These are phyloP conservation scores for Lacerta bilineata DNA, from an alignment of 2,797 vertebrate species.

Conservation along the genomic window DNA sequence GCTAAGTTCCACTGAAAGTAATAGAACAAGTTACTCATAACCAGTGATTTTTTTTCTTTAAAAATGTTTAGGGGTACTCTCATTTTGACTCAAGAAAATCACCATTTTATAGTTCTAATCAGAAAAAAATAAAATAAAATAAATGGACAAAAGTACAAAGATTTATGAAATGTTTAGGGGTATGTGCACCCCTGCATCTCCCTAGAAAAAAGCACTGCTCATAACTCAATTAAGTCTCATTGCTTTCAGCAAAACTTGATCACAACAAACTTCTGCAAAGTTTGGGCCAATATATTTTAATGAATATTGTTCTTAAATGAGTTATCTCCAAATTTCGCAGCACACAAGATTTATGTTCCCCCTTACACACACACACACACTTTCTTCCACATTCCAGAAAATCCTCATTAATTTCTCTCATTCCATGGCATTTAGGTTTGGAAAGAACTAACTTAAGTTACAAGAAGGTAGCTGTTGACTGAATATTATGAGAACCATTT, in stretches of 20 bases:
- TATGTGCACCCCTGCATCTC: no score
- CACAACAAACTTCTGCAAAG: not conserved
- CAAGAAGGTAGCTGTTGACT: no score
- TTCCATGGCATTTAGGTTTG: not conserved
- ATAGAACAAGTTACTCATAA: not conserved
- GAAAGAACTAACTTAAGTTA: not conserved
- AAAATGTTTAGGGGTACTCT: no score
- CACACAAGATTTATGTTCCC: not conserved
- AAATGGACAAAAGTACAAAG: no score
- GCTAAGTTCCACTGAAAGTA: not conserved
- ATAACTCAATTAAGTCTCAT: not conserved
- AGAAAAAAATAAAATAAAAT: no score
- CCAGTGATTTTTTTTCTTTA: no score
- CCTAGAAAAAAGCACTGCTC: no score
- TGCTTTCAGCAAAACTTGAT: not conserved
- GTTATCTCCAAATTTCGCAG: not conserved
- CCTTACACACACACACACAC: not conserved
- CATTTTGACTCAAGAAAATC: no score
- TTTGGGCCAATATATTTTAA: not conserved
- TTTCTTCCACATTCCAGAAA: not conserved
- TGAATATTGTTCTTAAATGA: not conserved
- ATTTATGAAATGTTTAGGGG: no score
- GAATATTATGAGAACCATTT: no score
- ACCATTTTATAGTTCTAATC: no score
- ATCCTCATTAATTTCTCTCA: not conserved